Base-by-base conservation (phyloP, 2,888 invertebrate genomes). In the Hemaris fuciformis region DNA sequence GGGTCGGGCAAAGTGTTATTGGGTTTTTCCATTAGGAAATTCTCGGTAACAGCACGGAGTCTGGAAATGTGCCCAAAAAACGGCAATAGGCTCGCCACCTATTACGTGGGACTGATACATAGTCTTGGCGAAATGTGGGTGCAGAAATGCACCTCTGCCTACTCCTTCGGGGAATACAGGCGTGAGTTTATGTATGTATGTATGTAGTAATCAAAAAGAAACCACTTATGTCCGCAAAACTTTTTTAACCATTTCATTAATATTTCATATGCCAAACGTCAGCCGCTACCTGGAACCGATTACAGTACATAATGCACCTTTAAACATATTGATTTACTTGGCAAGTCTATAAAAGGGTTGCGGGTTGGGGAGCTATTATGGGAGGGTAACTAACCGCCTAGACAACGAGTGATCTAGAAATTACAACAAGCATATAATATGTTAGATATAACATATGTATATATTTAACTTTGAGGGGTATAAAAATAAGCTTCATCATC, bases 321-420 rank as follows among this genome's bases (percentile, higher is more conserved):
- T 8, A 27, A 53, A 53, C 53, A 31, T 53, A 53, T 53, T 53
- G 53, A 53, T 53, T 31, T 53, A 53, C 31, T 53, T 18, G 27
- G 6, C 23, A 8, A 31, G 53, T 53, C 53, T 53, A 53, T 31
- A 53, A 53, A 31, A 53, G 31, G 53, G 31, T 53, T 31, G 31
- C 18, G 53, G 18, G 53, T 53, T 27, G 27, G 18, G 31, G 53
- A 18, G 53, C 31, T 31, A 53, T 31, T 31, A 10, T 18, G 18
- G 18, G 10, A 31, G 53, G 53, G 53, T 53, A 53, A 27, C 10
- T 53, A 53, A 53, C 31, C 15, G 31, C 2, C 27, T 27, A 31
- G 18, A 18, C 27, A 31, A 18, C 18, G 3, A 15, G 25, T 15
- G 15, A 48, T n/a, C n/a, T n/a, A 48, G 25, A 25, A 8, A 27